These are phyloP conservation scores for Limanda limanda DNA, from an alignment of 2,113 vertebrate species.

Conservation along the genomic window DNA sequence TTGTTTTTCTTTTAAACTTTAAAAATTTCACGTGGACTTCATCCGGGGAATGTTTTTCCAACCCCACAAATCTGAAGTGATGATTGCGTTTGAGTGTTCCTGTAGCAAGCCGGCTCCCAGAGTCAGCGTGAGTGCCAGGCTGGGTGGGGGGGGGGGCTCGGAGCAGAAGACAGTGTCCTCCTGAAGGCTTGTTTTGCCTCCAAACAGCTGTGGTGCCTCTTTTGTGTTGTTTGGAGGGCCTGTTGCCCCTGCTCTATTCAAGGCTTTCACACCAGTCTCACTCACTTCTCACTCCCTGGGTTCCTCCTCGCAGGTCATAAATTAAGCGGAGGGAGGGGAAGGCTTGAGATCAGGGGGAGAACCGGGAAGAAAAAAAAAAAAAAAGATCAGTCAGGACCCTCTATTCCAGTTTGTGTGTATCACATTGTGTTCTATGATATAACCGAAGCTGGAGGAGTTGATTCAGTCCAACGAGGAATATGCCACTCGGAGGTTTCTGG, in stretches of 20 bases:
- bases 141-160: constrained; percentile 42
- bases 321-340: constrained; percentile 73
- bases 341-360: constrained; percentile 57
- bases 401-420: constrained; percentile 67
- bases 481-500: constrained; percentile 27
- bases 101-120: constrained; percentile 35
- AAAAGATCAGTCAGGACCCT: constrained; percentile 77
- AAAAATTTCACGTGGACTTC: neutral
- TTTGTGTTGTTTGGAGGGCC: constrained; percentile 80
- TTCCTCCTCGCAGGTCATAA: constrained; percentile 82
- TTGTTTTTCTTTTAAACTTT: constrained; percentile 13
- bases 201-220: constrained; percentile 78
- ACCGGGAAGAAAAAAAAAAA: constrained; percentile 5
- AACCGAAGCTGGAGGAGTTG: constrained; percentile 16
- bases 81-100: constrained; percentile 49
- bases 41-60: constrained; percentile 17
- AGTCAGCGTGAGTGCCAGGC: constrained; percentile 67
- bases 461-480: constrained; percentile 24
- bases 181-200: constrained; percentile 66
- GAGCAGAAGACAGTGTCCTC: constrained; percentile 58
- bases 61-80: constrained; percentile 23
- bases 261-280: constrained; percentile 82
- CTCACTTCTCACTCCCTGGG: constrained; percentile 84
- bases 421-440: constrained; percentile 44
- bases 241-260: constrained; percentile 83